Evolutionary conservation across 2,888 invertebrate genomes (phyloP).

Genomic region (Empis stercorea): DNA sequence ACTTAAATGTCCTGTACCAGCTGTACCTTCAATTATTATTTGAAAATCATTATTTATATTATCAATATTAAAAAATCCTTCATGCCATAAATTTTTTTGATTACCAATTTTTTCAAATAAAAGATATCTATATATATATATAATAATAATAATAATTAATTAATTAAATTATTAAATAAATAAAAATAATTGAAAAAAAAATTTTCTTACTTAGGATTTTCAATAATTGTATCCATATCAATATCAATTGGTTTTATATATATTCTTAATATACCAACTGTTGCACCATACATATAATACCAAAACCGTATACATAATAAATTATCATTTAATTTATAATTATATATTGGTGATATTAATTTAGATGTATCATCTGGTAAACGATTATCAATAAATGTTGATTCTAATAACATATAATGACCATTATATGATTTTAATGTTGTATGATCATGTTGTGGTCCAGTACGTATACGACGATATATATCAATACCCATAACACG

Average conservation of each 20-base stretch:
- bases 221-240: conserved; percentile 16
- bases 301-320: conserved; percentile 52
- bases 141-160: background rate
- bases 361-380: conserved; percentile 53
- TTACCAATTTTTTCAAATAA: conserved; percentile 52
- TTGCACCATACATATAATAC: conserved; percentile 68
- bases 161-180: background rate
- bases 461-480: conserved; percentile 38
- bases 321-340: conserved; percentile 34
- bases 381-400: conserved; percentile 45
- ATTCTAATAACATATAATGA: conserved; percentile 73
- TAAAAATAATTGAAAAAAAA: background rate
- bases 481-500: conserved; percentile 41
- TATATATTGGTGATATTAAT: conserved; percentile 58
- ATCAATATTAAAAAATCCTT: conserved; percentile 38
- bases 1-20: conserved; percentile 52
- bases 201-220: conserved; percentile 13
- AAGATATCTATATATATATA: conserved; percentile 25
- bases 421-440: conserved; percentile 46
- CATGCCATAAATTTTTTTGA: conserved; percentile 56
- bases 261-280: conserved; percentile 43
- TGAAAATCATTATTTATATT: conserved; percentile 39
- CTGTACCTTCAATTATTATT: conserved; percentile 64
- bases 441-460: conserved; percentile 67
- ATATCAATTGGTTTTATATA: conserved; percentile 37